phyloP scores from a whole-genome alignment of 2,888 invertebrate genomes.

The Drosophila merina region DNA sequence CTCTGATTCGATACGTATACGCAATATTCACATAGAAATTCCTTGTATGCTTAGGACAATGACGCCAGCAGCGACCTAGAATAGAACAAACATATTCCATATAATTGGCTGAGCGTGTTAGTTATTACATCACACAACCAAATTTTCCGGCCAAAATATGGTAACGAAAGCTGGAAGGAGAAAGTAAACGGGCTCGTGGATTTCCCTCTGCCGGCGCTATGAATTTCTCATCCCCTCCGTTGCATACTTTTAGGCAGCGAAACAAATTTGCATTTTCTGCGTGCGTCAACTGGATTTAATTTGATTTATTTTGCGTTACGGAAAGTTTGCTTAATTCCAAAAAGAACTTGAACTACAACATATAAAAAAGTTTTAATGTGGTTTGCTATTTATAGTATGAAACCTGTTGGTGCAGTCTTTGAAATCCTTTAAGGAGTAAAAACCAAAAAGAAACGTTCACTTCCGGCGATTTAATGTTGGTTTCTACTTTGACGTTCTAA shows the following conservation, averaged over 20 bases:
- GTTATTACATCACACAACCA: constrained; percentile 37
- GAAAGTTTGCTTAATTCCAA: constrained; percentile 19
- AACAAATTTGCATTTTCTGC: constrained; percentile 33
- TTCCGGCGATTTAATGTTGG: too few relatives aligned
- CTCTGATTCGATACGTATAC: constrained; percentile 15
- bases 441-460: too few relatives aligned
- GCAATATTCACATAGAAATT: constrained; percentile 12
- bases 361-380: not conserved
- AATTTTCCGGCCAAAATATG: constrained; percentile 9
- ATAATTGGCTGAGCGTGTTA: constrained; percentile 35
- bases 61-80: constrained; percentile 57
- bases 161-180: not conserved
- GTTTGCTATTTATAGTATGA: constrained; percentile 16
- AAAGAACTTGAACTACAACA: not conserved
- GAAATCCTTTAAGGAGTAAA: constrained; percentile 1
- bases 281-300: constrained; percentile 48
- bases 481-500: too few relatives aligned
- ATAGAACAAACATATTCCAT: constrained; percentile 31
- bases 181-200: not conserved
- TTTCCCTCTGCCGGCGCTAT: not conserved
- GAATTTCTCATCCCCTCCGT: constrained; percentile 3
- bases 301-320: constrained; percentile 57
- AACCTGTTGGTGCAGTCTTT: not conserved
- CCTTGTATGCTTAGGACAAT: constrained; percentile 17
- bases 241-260: constrained; percentile 55